Conservation (phyloP, 1,140 invertebrate genomes). For the Drosophila subobscura region DNA sequence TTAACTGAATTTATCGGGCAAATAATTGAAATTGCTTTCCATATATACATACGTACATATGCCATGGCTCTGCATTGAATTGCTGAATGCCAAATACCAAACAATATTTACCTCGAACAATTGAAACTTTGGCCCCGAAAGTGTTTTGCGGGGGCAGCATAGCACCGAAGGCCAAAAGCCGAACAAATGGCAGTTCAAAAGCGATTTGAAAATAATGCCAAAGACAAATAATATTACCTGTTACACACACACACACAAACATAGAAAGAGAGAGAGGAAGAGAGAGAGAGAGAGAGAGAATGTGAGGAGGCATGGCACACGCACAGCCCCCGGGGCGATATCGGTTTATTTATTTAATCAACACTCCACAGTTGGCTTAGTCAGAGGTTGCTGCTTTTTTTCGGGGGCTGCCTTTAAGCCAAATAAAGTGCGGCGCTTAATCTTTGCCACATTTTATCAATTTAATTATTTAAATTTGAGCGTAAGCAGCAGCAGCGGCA, state of each 20-base stretch:
- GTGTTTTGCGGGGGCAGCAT: conserved; percentile 28
- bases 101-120: conserved; percentile 63
- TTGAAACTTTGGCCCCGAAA: conserved; percentile 60
- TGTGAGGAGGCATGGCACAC: neutral
- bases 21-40: conserved; percentile 67
- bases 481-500: conserved; percentile 68
- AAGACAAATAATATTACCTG: conserved; percentile 81
- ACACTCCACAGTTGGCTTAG: conserved; percentile 81
- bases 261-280: conserved; percentile 7
- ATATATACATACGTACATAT: neutral
- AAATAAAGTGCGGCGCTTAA: conserved; percentile 81
- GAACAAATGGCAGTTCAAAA: conserved; percentile 72
- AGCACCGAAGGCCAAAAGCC: conserved; percentile 41
- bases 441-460: conserved; percentile 82
- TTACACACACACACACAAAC: conserved; percentile 49
- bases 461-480: conserved; percentile 83
- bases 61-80: neutral
- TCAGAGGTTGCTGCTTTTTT: conserved; percentile 44
- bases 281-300: neutral
- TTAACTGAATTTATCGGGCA: conserved; percentile 58
- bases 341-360: conserved; percentile 82
- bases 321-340: conserved; percentile 53
- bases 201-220: conserved; percentile 80
- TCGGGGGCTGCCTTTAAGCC: conserved; percentile 70
- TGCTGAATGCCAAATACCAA: conserved; percentile 26